phyloP scores from a whole-genome alignment of 1,140 invertebrate species.

The Drosophila bipectinata region DNA sequence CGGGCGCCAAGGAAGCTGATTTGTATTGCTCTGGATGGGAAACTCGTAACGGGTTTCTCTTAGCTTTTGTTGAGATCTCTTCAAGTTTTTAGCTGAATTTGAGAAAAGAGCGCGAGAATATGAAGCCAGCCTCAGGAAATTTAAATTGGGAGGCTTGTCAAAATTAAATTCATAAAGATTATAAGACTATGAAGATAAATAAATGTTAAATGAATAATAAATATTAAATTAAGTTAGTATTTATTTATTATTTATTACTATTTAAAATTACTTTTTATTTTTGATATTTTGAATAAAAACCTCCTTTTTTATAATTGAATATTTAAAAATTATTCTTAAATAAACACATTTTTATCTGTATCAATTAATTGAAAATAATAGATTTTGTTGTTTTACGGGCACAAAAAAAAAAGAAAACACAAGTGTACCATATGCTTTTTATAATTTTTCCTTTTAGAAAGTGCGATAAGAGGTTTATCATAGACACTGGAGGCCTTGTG shows the following conservation, averaged over 20 bases:
- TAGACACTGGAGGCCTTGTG: constrained; percentile 1
- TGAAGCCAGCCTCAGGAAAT: background rate
- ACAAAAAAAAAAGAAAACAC: background rate
- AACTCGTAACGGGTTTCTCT: background rate
- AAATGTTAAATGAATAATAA: background rate
- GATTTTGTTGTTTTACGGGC: background rate
- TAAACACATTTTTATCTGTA: background rate
- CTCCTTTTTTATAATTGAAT: background rate
- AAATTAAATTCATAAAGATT: background rate
- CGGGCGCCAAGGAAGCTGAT: constrained; percentile 5
- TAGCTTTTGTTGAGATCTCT: background rate
- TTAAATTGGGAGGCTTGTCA: background rate
- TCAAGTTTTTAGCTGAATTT: background rate
- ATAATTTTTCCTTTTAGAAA: background rate
- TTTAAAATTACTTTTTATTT: no score
- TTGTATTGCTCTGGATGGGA: background rate
- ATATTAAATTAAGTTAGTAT: no score
- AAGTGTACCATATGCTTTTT: background rate
- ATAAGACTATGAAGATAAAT: background rate
- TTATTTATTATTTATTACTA: no score
- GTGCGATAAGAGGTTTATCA: constrained; percentile 2
- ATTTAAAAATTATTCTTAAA: background rate
- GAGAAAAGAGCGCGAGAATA: background rate
- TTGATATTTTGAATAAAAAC: background rate
- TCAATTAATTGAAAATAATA: background rate